A percentile compares a stretch with the other conserved stretches of the same genome.
Evolutionary conservation across 1,140 invertebrate genomes (phyloP).

Genomic region (Drosophila guanche): DNA sequence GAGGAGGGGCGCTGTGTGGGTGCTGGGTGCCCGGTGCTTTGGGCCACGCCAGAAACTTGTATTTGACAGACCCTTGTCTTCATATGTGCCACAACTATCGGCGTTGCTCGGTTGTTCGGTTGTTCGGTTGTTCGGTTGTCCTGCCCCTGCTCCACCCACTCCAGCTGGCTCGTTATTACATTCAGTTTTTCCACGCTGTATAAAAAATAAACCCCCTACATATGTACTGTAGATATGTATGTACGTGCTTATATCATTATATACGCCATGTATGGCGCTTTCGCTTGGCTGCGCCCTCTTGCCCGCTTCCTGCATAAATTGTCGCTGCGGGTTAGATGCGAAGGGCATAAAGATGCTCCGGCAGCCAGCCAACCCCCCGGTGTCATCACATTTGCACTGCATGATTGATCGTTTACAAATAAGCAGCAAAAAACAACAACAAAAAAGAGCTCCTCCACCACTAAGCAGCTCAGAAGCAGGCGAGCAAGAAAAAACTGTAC

Average conservation of each 20-base stretch:
- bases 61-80: constrained; percentile 81
- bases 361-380: constrained; percentile 14
- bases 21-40: constrained; percentile 9
- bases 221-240: constrained; percentile 27
- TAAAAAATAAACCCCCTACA: constrained; percentile 20
- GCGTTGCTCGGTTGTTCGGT: constrained; percentile 38
- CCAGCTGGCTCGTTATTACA: constrained; percentile 66
- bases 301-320: constrained; percentile 64
- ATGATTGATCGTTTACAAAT: constrained; percentile 79
- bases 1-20: background rate
- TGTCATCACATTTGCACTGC: constrained; percentile 66
- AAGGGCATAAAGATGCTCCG: constrained; percentile 5
- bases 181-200: constrained; percentile 43
- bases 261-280: constrained; percentile 55
- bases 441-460: background rate
- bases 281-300: background rate
- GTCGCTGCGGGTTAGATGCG: constrained; percentile 46
- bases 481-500: background rate
- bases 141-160: constrained; percentile 2
- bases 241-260: constrained; percentile 60
- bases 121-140: constrained; percentile 36
- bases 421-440: constrained; percentile 26
- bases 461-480: constrained; percentile 20
- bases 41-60: constrained; percentile 74
- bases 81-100: constrained; percentile 78